These are phyloP conservation scores for Acanthopagrus latus DNA, from an alignment of 2,797 vertebrate genomes.

Conservation along the genomic window DNA sequence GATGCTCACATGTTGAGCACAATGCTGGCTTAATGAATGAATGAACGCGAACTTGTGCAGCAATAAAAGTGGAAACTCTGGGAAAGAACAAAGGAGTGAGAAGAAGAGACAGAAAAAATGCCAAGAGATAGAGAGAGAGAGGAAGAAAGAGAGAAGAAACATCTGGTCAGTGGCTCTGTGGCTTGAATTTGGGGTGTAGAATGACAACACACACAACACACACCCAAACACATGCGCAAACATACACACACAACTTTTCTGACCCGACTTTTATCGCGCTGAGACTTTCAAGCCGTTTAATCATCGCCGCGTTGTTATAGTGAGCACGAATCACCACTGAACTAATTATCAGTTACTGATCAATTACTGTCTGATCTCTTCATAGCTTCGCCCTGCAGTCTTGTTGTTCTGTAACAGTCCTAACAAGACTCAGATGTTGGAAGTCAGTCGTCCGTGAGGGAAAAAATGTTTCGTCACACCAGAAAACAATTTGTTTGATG, in stretches of 20 bases:
- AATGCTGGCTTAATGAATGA: slow-evolving; percentile 30
- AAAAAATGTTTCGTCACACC: slow-evolving; percentile 76
- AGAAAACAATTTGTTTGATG: slow-evolving; percentile 83
- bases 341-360: slow-evolving; percentile 64
- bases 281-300: slow-evolving; percentile 19
- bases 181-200: slow-evolving; percentile 64
- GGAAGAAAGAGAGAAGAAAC: slow-evolving; percentile 47
- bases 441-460: slow-evolving; percentile 63
- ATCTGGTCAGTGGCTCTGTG: slow-evolving; percentile 70
- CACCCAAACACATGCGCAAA: slow-evolving; percentile 29
- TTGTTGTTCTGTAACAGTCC: slow-evolving; percentile 68
- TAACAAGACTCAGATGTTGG: slow-evolving; percentile 83
- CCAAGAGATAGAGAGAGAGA: slow-evolving; percentile 28
- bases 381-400: slow-evolving; percentile 51
- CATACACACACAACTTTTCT: not conserved
- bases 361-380: slow-evolving; percentile 63
- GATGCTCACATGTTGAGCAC: not conserved
- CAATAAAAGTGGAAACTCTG: slow-evolving; percentile 31
- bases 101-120: slow-evolving; percentile 35
- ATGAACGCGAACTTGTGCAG: slow-evolving; percentile 24
- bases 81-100: slow-evolving; percentile 40
- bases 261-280: slow-evolving; percentile 9
- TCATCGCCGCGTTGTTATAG: slow-evolving; percentile 14
- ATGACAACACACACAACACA: slow-evolving; percentile 60
- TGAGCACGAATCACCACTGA: slow-evolving; percentile 32